Evolutionary conservation across 2,797 vertebrate genomes (phyloP), one percentile per base, ranked within the genome.

Genomic region (Enoplosus armatus): DNA sequence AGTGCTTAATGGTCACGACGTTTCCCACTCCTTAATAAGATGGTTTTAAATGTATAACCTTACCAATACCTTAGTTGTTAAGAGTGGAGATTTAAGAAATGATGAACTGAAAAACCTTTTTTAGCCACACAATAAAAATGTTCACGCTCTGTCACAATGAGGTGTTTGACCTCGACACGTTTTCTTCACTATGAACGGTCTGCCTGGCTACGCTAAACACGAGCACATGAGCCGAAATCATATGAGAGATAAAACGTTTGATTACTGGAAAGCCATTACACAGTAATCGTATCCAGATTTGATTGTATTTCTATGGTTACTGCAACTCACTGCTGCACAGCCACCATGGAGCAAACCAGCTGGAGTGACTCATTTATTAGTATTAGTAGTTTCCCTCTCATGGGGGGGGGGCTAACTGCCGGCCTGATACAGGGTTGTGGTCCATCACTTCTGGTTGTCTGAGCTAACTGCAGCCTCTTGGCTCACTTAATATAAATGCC

Each of bases 361-460:
- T 75, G 74, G 62, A 73, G 48, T 43, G 65, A 68, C 53, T 83
- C 77, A 68, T 79, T 83, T 81, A 79, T 79, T 79, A 77, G 55
- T 81, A 79, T 79, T 79, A 77, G 55, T 43, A 58, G 64, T 29
- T 72, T 77, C 9, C 24, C 33, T 77, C 68, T 79, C 41, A 0
- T 58, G 51, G 59, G 82, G 35, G 6, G 58, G 8, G 43, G 1
- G 33, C 55, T 73, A 63, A 83, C 77, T 83, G 77, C 35, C 67
- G 75, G 77, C 63, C 56, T 27, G 77, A 73, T 64, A 61, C 68
- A 31, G 74, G 72, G 63, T 20, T 60, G 72, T 74, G 75, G 61
- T 70, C 72, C 65, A 84, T 85, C 72, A 59, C 80, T 79, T 80
- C 76, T 82, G 75, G 51, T 71, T 69, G 45, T 77, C 79, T 77